Evolutionary conservation across 2,113 vertebrate genomes (phyloP).

Genomic region (Colistium nudipinnis): DNA sequence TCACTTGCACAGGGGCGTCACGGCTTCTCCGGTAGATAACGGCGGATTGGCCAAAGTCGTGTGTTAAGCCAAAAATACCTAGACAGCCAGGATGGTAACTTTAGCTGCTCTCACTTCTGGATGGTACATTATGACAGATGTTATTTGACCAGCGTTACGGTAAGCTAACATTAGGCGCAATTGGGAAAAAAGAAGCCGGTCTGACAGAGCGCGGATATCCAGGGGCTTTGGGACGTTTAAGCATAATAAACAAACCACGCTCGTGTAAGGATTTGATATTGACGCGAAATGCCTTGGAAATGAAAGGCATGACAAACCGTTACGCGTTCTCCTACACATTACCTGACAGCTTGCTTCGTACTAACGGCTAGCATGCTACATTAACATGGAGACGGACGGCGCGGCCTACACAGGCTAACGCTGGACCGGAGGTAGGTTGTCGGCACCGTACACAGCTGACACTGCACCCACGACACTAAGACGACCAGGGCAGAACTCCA

Average conservation of each 20-base stretch:
- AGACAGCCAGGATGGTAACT: slow-evolving; percentile 46
- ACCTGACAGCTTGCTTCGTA: slow-evolving; percentile 69
- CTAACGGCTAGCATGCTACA: slow-evolving; percentile 63
- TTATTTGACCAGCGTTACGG: slow-evolving; percentile 62
- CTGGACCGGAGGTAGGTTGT: slow-evolving; percentile 38
- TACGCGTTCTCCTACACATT: slow-evolving; percentile 18
- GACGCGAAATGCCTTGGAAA: background rate
- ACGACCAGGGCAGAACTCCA: slow-evolving; percentile 1
- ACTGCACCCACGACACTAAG: slow-evolving; percentile 11
- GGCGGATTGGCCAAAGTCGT: slow-evolving; percentile 23
- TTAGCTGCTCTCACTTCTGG: slow-evolving; percentile 52
- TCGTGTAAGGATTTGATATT: background rate
- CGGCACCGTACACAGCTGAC: slow-evolving; percentile 45
- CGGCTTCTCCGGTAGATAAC: slow-evolving; percentile 11
- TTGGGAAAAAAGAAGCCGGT: slow-evolving; percentile 68
- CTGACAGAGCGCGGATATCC: slow-evolving; percentile 7
- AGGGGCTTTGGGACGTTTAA: background rate
- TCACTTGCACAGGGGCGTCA: background rate
- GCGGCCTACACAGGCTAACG: slow-evolving; percentile 74
- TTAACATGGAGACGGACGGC: slow-evolving; percentile 52
- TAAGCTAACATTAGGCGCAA: slow-evolving; percentile 68
- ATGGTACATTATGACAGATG: slow-evolving; percentile 75
- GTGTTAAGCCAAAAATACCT: slow-evolving; percentile 2
- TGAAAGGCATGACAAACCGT: slow-evolving; percentile 17
- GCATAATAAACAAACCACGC: background rate